Percentiles rank a stretch among this genome's conserved stretches.
These are phyloP conservation scores for Cyanoramphus novaezelandiae DNA, from an alignment of 2,113 vertebrate genomes.

Conservation along the genomic window DNA sequence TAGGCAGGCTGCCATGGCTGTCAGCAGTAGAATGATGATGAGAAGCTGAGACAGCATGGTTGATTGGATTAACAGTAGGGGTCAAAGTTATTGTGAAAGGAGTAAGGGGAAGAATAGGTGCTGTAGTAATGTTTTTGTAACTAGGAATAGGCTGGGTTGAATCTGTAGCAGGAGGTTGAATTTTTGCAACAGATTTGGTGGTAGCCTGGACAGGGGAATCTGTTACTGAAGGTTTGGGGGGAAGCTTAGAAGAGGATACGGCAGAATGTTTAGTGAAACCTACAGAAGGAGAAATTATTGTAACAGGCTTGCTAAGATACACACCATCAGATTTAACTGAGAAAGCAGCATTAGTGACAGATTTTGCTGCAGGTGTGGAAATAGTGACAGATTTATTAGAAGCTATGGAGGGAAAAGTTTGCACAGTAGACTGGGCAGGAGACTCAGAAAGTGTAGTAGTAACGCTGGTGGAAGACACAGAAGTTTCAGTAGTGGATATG, in stretches of 20 bases:
- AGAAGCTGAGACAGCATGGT: constrained; percentile 21
- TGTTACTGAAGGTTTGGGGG: neutral
- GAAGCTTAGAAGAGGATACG: constrained; percentile 3
- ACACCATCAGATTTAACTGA: neutral
- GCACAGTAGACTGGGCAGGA: neutral
- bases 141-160: neutral
- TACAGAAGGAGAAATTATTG: constrained; percentile 28
- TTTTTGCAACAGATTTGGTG: neutral
- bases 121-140: neutral
- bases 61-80: constrained; percentile 7
- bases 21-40: neutral
- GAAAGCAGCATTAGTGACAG: neutral
- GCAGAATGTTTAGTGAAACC: constrained; percentile 7
- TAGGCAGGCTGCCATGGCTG: neutral
- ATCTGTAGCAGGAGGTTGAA: neutral
- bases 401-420: neutral
- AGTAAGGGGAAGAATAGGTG: constrained; percentile 35
- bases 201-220: neutral
- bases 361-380: neutral
- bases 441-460: neutral
- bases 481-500: neutral
- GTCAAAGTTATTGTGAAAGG: constrained; percentile 25
- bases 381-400: neutral
- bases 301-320: constrained; percentile 12
- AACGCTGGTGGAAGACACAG: neutral